Evolutionary conservation across 2,797 vertebrate species (phyloP).

Genomic region (Vultur gryphus): DNA sequence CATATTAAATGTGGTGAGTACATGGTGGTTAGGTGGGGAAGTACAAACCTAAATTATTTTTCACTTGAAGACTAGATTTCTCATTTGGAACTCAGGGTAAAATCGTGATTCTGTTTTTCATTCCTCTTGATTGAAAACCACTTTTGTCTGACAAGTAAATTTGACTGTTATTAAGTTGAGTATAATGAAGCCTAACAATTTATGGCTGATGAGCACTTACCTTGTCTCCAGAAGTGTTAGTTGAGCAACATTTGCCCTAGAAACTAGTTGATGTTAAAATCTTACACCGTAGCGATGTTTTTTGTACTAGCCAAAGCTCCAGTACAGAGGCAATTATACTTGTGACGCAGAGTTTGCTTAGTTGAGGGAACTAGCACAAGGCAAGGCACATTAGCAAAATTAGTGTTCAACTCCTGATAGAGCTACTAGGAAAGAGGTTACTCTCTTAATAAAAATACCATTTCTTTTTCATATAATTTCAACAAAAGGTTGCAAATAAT

Average conservation of each 20-base stretch:
- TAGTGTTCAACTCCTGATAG: not conserved
- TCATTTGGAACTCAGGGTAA: not conserved
- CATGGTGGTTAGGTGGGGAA: conserved; percentile 27
- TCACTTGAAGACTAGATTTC: not conserved
- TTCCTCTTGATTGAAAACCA: conserved; percentile 20
- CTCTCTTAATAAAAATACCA: not conserved
- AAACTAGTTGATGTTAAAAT: not conserved
- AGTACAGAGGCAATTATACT: not conserved
- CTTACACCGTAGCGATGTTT: not conserved
- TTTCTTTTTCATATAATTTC: not conserved
- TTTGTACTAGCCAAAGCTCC: not conserved
- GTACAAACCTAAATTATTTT: conserved; percentile 32
- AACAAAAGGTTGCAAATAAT: not conserved
- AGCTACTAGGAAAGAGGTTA: not conserved
- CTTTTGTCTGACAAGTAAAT: conserved; percentile 42
- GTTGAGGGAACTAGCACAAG: not conserved
- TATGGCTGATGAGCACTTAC: conserved; percentile 18
- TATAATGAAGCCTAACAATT: conserved; percentile 1
- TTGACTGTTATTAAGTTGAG: conserved; percentile 13
- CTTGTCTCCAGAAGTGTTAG: not conserved
- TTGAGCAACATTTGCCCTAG: not conserved
- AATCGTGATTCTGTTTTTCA: conserved; percentile 38
- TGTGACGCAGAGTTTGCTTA: not conserved
- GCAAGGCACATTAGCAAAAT: not conserved
- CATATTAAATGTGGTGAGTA: conserved; percentile 19